phyloP scores from a whole-genome alignment of 1,140 invertebrate species.

The Magallana gigas region DNA sequence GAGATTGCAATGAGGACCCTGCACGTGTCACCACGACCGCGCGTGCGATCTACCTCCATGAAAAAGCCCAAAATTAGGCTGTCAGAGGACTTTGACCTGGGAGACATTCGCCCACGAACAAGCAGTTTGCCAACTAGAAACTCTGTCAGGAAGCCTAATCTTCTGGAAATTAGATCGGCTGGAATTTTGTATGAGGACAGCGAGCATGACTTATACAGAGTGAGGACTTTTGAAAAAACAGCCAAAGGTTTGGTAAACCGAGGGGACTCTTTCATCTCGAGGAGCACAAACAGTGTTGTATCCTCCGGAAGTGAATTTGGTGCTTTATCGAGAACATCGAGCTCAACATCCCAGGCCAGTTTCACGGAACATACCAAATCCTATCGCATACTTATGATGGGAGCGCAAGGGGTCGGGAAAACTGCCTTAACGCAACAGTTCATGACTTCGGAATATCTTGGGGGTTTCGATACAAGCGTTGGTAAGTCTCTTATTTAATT shows the following conservation, averaged over 20 bases:
- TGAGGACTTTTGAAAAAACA: conserved; percentile 92
- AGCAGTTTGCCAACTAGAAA: conserved; percentile 70
- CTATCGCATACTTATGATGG: conserved; percentile 90
- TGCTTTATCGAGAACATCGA: conserved; percentile 55
- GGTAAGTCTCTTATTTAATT: conserved; percentile 64
- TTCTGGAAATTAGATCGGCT: conserved; percentile 60
- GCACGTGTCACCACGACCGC: conserved; percentile 55
- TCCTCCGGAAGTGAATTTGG: conserved; percentile 83
- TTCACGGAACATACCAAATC: conserved; percentile 44
- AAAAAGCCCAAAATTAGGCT: conserved; percentile 62
- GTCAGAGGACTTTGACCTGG: conserved; percentile 61
- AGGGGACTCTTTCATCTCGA: conserved; percentile 89
- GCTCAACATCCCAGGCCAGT: conserved; percentile 59
- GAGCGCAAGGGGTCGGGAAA: conserved; percentile 92
- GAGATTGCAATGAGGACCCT: conserved; percentile 44
- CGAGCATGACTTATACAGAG: conserved; percentile 87
- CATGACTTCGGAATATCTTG: conserved; percentile 96
- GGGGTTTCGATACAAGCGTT: conserved; percentile 89
- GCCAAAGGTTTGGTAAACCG: conserved; percentile 95
- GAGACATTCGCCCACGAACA: conserved; percentile 72
- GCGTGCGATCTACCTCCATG: conserved; percentile 63
- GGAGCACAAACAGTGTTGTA: conserved; percentile 84
- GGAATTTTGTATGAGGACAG: conserved; percentile 48
- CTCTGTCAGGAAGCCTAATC: conserved; percentile 58
- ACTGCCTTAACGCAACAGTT: conserved; percentile 93